Base-by-base conservation (phyloP, 2,113 vertebrate genomes). In the Cyphomyrus discorhynchus region DNA sequence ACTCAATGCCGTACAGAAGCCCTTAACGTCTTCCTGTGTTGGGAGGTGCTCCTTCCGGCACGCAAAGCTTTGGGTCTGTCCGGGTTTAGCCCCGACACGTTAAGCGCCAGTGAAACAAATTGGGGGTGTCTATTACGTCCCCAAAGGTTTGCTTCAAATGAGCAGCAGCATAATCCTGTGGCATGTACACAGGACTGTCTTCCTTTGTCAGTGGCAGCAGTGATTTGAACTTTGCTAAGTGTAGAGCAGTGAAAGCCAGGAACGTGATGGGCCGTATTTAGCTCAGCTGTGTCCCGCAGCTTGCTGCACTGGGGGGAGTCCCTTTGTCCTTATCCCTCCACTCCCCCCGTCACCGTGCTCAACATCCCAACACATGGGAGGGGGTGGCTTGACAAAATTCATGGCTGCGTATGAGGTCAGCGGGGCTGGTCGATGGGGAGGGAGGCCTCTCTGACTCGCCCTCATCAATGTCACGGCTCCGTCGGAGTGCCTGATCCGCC, bases 391-490 rank as follows among this genome's bases (percentile, higher is more conserved):
- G 17, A 50, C 24, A 47, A 47, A 86, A 47, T 80, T 80, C 17
- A 84, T 45, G 82, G 82, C 82, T 27, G 42, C 9, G 9, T 47
- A 47, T n/a, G 19, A 47, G 39, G 42, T 3, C 82, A 84, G 82
- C 24, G 39, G 42, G 42, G 42, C 45, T 5, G 82, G 82, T 84
- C 19, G 19, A 84, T 47, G 50, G 49, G 27, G 13, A 35, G 21
- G 85, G 50, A 35, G 42, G 13, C 85, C n/a, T 87, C 47, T 17
- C 31, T 13, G 88, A 66, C 47, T 89, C 62, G 89, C 92, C 92
- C 91, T 92, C 89, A 88, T 94, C 94, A 94, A 92, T 94, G 93
- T 94, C 93, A 93, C 89, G 91, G 90, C 31, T 90, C 90, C 93
- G 92, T 95, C 94, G 94, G 93, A 88, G 90, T 85, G 93, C 93